Evolutionary conservation across 1,140 invertebrate species (phyloP), one percentile per base, ranked within the genome.

Genomic region (Drosophila pachea): DNA sequence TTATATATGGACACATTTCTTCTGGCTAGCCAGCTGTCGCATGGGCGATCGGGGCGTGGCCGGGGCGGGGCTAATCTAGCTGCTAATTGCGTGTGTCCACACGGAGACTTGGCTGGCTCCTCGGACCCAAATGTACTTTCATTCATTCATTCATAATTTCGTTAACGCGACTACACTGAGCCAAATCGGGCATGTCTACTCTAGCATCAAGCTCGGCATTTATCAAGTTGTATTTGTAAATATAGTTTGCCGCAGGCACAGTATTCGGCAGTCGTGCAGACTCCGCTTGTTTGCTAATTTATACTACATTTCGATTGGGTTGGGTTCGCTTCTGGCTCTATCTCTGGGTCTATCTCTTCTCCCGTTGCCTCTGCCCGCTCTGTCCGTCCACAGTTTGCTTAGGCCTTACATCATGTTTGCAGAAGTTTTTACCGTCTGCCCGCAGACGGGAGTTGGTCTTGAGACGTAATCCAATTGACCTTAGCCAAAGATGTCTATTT

Each of bases 331-430:
- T 54, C 47, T 73, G 56, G 31, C 33, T 22, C 14, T n/a, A n/a
- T n/a, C n/a, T n/a, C n/a, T n/a, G n/a, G n/a, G n/a, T n/a, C n/a
- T n/a, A n/a, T n/a, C n/a, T n/a, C n/a, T n/a, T n/a, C n/a, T 53
- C 9, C 7, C 29, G 12, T 6, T 9, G 4, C 7, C 14, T 31
- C 14, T 42, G 31, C 11, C 45, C 47, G 12, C 7, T 29, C 8
- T 33, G 32, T 4, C 45, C 47, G n/a, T 8, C 9, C 31, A 16
- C 8, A 14, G 64, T 81, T 76, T 79, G 64, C 68, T 56, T 69
- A 83, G 45, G 71, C 74, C 63, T 84, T 86, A 84, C 81, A 84
- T 84, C 73, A 84, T 86, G 63, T 84, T 84, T 86, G 65, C 59
- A 8, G 9, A 40, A 61, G 33, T 70, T 14, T 73, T 83, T 83